These are phyloP conservation scores for Mesitornis unicolor DNA, from an alignment of 2,113 vertebrate species.

Conservation along the genomic window DNA sequence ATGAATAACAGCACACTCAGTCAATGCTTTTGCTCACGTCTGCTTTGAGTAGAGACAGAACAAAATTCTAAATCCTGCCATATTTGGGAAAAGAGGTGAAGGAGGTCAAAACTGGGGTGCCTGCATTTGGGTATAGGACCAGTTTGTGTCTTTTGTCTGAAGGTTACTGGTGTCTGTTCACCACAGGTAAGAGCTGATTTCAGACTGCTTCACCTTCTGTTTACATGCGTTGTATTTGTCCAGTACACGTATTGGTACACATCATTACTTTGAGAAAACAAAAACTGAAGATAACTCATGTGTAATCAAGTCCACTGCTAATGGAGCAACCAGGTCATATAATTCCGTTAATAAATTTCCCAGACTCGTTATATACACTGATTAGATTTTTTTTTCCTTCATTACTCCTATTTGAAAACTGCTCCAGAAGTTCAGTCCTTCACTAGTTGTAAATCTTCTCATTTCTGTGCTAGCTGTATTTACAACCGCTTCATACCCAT, in stretches of 20 bases:
- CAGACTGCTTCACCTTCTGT: not conserved
- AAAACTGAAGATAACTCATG: not conserved
- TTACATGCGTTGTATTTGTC: not conserved
- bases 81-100: not conserved
- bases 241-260: not conserved
- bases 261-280: not conserved
- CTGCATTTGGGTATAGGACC: not conserved
- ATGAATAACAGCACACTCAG: constrained; percentile 31
- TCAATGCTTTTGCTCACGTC: constrained; percentile 16
- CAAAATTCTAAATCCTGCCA: constrained; percentile 18
- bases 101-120: not conserved
- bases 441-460: constrained; percentile 6
- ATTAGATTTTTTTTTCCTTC: not conserved
- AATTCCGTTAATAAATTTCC: not conserved
- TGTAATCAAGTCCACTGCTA: not conserved
- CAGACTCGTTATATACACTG: not conserved
- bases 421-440: not conserved
- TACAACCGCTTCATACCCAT: not conserved
- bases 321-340: not conserved
- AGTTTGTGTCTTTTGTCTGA: not conserved
- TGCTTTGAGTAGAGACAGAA: constrained; percentile 37
- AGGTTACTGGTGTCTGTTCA: not conserved
- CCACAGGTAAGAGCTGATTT: not conserved
- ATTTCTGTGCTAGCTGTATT: constrained; percentile 16
- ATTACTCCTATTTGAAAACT: not conserved